Base-by-base conservation (phyloP, 2,888 invertebrate species). In the Herminia tarsipennalis region DNA sequence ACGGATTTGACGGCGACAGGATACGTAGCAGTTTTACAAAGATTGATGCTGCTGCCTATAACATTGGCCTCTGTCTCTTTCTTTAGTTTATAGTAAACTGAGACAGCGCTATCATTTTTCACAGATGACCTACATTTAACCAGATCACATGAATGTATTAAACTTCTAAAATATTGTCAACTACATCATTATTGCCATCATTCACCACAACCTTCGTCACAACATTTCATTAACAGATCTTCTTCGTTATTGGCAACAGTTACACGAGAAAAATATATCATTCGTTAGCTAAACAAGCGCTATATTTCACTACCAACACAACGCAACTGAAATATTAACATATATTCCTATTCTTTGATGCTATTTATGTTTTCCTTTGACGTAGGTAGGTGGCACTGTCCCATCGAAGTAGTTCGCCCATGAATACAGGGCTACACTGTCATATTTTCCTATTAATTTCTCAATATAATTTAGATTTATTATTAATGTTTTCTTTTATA, bases 321-420 rank as follows among this genome's bases (percentile, higher is more conserved):
- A 42, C 37, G 10, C 20, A 22, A 32, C 40, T 41, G 46, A 62
- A 50, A 55, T 18, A 46, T 34, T 42, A 55, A 64, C 44, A 42
- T 58, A 46, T 38, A 47, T 49, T 44, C 25, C 18, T 50, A 52
- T 64, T 47, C 60, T 64, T 64, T 67, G 68, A 56, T 49, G 51
- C 41, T 67, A 63, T 58, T 64, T 52, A 33, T 16, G 38, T 37
- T 32, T 30, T 40, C 30, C 33, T 44, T 46, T 41, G 59, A 53
- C 51, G 48, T 37, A 49, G 37, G 45, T 28, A 34, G 17, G 16
- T 38, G 13, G 49, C 3, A 37, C 33, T 43, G 44, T 53, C 5
- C 29, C 39, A 49, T 42, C 28, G 33, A 42, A 48, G 41, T 46
- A 17, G 25, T 42, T 46, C 27, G 30, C 50, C 45, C 28, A 30